A percentile compares a stretch with the other conserved stretches of the same genome.
Evolutionary conservation across 2,113 vertebrate genomes (phyloP).

Genomic region (Myrmecophaga tridactyla): DNA sequence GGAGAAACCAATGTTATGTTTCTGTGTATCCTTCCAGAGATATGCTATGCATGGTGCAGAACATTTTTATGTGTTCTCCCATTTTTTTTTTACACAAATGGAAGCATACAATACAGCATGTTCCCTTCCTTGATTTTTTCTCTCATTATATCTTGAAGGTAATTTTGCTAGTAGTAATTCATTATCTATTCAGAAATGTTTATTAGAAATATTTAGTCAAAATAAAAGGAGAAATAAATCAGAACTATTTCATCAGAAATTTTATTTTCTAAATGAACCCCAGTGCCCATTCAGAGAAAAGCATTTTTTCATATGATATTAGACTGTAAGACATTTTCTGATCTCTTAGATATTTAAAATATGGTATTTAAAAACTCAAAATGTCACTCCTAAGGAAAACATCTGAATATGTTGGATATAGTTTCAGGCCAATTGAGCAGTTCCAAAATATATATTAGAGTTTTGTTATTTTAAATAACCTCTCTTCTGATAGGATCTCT

Average conservation of each 20-base stretch:
- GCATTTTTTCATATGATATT: background rate
- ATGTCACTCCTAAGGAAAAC: background rate
- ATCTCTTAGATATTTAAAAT: background rate
- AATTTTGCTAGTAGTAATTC: background rate
- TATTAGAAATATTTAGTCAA: background rate
- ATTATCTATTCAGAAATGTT: background rate
- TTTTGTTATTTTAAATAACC: background rate
- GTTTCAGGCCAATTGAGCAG: background rate
- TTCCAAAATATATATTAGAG: constrained; percentile 36
- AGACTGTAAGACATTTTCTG: background rate
- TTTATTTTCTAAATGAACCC: constrained; percentile 45
- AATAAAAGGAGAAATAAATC: no score
- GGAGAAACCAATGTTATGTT: background rate
- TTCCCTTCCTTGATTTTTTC: background rate
- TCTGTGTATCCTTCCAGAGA: background rate
- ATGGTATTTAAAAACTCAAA: background rate
- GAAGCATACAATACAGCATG: background rate
- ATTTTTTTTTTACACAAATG: background rate
- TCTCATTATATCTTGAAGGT: background rate
- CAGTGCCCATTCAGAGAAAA: background rate
- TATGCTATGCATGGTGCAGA: background rate
- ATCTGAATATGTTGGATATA: constrained; percentile 28
- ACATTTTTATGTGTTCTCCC: background rate
- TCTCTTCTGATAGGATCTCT: no score
- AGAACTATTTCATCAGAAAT: background rate